These are phyloP conservation scores for Abscondita cerata DNA, from an alignment of 2,888 invertebrate genomes.

Conservation along the genomic window DNA sequence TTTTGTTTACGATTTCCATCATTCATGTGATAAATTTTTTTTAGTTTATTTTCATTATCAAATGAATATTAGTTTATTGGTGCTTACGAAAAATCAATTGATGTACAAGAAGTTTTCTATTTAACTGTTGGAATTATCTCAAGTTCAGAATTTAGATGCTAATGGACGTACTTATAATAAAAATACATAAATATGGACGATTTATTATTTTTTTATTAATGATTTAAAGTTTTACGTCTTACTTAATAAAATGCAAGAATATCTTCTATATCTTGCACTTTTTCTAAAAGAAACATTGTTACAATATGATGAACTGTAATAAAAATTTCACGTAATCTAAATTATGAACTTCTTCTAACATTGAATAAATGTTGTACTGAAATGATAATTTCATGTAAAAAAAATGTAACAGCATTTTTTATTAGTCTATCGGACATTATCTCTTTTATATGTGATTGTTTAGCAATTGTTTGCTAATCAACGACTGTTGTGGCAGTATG, in stretches of 20 bases:
- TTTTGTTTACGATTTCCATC: conserved; percentile 25
- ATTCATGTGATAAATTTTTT: conserved; percentile 28
- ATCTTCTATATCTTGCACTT: too few species aligned
- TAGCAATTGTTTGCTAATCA: background rate
- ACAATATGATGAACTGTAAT: too few species aligned
- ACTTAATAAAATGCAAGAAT: too few species aligned
- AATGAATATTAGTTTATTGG: conserved; percentile 19
- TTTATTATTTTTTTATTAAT: too few species aligned
- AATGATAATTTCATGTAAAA: conserved; percentile 2
- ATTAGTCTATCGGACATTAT: background rate
- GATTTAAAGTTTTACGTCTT: too few species aligned
- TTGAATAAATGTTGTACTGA: background rate
- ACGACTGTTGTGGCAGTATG: background rate
- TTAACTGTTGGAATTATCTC: background rate
- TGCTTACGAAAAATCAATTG: conserved; percentile 16
- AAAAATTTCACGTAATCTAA: background rate
- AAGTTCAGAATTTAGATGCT: conserved; percentile 19
- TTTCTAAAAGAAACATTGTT: too few species aligned
- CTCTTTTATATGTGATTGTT: background rate
- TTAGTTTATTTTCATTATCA: conserved; percentile 21
- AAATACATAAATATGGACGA: background rate
- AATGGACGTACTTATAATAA: background rate
- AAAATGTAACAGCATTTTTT: background rate
- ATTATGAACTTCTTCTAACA: conserved; percentile 6
- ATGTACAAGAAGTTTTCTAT: conserved; percentile 8